phyloP scores from a whole-genome alignment of 1,140 invertebrate genomes.

The Drosophila bipectinata region DNA sequence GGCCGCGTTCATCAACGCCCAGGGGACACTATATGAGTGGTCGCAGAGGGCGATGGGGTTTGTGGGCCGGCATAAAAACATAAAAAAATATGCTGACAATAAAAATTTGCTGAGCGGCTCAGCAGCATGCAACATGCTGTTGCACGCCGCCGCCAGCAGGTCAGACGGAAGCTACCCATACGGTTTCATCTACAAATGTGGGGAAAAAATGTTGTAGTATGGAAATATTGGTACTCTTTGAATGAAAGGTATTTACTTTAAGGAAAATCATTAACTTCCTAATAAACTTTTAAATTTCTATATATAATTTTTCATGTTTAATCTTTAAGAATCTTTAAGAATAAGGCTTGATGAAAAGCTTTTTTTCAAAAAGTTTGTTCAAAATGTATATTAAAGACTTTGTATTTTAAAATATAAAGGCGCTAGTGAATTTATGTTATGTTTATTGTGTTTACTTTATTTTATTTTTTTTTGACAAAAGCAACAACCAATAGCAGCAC shows the following conservation, averaged over 20 bases:
- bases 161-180: conserved; percentile 44
- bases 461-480: too few species aligned
- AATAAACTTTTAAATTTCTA: too few species aligned
- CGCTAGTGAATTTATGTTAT: too few species aligned
- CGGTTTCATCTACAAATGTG: conserved; percentile 44
- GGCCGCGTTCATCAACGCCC: conserved; percentile 65
- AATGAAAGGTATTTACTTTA: background rate
- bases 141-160: conserved; percentile 56
- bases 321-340: too few species aligned
- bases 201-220: conserved; percentile 7
- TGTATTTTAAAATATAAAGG: too few species aligned
- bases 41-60: background rate
- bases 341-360: too few species aligned
- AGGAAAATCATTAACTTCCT: background rate
- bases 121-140: conserved; percentile 80
- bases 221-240: background rate
- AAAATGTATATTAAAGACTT: too few species aligned
- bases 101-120: conserved; percentile 75
- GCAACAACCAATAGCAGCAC: too few species aligned
- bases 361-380: too few species aligned
- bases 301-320: too few species aligned
- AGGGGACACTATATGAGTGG: conserved; percentile 7
- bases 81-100: conserved; percentile 79
- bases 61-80: conserved; percentile 62
- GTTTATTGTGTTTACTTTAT: too few species aligned